Evolutionary conservation across 1,140 invertebrate genomes (phyloP).

Genomic region (Aphelenchoides avenae): DNA sequence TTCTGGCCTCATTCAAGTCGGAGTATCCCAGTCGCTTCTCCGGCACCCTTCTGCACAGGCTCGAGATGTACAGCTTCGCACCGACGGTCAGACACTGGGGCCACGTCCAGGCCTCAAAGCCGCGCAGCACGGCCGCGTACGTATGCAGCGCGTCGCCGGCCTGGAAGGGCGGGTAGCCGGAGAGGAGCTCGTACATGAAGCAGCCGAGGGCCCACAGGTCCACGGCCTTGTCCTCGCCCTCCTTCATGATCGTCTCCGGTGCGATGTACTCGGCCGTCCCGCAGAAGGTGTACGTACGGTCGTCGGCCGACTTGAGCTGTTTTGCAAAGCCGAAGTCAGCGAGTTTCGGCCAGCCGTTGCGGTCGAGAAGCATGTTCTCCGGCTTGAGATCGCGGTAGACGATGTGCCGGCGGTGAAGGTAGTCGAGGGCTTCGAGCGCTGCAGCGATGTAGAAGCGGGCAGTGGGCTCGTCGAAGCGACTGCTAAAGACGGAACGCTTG

Average conservation of each 20-base stretch:
- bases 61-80: too few relatives aligned
- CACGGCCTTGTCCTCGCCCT: conserved; percentile 67
- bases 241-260: conserved; percentile 75
- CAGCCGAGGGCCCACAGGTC: conserved; percentile 45
- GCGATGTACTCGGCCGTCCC: conserved; percentile 42
- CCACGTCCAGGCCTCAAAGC: too few relatives aligned
- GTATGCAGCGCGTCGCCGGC: too few relatives aligned
- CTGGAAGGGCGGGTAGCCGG: too few relatives aligned
- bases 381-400: conserved; percentile 45
- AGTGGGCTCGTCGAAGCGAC: conserved; percentile 71
- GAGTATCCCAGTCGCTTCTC: too few relatives aligned
- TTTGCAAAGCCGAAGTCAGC: conserved; percentile 47
- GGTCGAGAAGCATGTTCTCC: conserved; percentile 44
- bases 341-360: conserved; percentile 38
- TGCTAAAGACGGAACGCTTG: conserved; percentile 34
- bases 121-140: too few relatives aligned
- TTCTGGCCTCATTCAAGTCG: too few relatives aligned
- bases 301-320: conserved; percentile 32
- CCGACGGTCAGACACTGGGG: too few relatives aligned
- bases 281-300: conserved; percentile 42
- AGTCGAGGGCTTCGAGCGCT: conserved; percentile 44
- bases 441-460: conserved; percentile 50
- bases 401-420: conserved; percentile 36
- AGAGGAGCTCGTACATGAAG: conserved; percentile 45
- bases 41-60: too few relatives aligned